Evolutionary conservation across 2,888 invertebrate genomes (phyloP).

Genomic region (Heterodera filipjevi): DNA sequence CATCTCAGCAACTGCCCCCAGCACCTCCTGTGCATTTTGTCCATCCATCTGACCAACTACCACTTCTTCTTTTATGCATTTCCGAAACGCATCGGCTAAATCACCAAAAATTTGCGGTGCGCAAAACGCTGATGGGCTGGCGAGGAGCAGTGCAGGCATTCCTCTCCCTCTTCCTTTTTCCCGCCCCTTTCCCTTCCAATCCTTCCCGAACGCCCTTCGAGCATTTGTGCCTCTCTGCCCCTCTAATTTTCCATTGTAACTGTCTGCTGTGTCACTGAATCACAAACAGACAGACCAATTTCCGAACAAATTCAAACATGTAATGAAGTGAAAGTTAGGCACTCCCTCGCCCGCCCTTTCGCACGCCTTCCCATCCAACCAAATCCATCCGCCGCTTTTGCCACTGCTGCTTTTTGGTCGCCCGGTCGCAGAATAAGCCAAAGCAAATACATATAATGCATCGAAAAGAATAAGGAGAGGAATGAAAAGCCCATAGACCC

Average conservation of each 20-base stretch:
- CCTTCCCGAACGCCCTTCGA: neutral
- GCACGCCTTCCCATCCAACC: neutral
- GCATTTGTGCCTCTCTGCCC: neutral
- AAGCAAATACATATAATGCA: slow-evolving; percentile 12
- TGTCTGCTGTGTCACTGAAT: neutral
- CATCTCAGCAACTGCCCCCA: slow-evolving; percentile 7
- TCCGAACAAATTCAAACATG: neutral
- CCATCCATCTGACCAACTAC: slow-evolving; percentile 6
- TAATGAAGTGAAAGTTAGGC: slow-evolving; percentile 9
- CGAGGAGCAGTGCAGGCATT: neutral
- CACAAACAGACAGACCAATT: neutral
- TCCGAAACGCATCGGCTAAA: neutral
- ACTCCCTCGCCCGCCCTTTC: neutral
- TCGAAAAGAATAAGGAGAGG: slow-evolving; percentile 2
- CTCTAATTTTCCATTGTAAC: neutral
- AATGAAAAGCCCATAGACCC: slow-evolving; percentile 8
- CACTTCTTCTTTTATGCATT: slow-evolving; percentile 5
- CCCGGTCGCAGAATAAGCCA: slow-evolving; percentile 3
- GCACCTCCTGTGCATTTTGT: slow-evolving; percentile 2
- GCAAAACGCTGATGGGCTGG: neutral
- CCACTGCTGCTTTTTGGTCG: slow-evolving; percentile 4
- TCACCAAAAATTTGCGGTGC: slow-evolving; percentile 5
- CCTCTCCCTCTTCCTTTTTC: neutral
- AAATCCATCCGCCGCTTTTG: slow-evolving; percentile 6
- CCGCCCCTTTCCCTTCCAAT: neutral